phyloP scores from a whole-genome alignment of 1,140 invertebrate genomes.

The Acyrthosiphon pisum region DNA sequence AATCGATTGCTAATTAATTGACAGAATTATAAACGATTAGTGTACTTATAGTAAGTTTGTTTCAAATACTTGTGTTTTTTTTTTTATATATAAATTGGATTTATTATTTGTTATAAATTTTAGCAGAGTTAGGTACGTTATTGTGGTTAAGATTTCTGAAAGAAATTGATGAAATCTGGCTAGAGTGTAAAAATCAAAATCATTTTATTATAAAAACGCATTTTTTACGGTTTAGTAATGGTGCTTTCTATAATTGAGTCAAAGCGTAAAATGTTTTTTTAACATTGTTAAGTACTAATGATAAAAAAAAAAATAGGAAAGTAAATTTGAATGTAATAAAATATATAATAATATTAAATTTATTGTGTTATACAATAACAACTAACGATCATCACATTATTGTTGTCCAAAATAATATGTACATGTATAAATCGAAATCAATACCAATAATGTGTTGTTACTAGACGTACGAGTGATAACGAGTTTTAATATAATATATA shows the following conservation, averaged over 20 bases:
- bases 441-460: constrained; percentile 10
- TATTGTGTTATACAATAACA: not conserved
- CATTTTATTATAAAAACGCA: constrained; percentile 19
- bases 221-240: constrained; percentile 25
- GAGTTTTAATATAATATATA: constrained; percentile 15
- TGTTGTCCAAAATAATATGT: constrained; percentile 19
- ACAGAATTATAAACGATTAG: not conserved
- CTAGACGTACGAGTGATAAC: constrained; percentile 33
- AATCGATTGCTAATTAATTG: not conserved
- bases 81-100: not conserved
- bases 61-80: not conserved
- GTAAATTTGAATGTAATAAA: constrained; percentile 25
- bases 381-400: not conserved
- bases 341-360: not conserved
- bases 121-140: not conserved
- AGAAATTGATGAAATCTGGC: constrained; percentile 23
- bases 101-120: constrained; percentile 17
- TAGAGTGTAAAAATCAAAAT: constrained; percentile 50
- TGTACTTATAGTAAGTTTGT: not conserved
- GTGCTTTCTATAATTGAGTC: constrained; percentile 28
- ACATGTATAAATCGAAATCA: constrained; percentile 18
- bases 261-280: constrained; percentile 4
- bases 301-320: constrained; percentile 19
- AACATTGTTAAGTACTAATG: constrained; percentile 11
- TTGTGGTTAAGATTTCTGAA: constrained; percentile 16